These are phyloP conservation scores for Odontamblyopus lacepedii DNA, from an alignment of 2,797 vertebrate species.

Conservation along the genomic window DNA sequence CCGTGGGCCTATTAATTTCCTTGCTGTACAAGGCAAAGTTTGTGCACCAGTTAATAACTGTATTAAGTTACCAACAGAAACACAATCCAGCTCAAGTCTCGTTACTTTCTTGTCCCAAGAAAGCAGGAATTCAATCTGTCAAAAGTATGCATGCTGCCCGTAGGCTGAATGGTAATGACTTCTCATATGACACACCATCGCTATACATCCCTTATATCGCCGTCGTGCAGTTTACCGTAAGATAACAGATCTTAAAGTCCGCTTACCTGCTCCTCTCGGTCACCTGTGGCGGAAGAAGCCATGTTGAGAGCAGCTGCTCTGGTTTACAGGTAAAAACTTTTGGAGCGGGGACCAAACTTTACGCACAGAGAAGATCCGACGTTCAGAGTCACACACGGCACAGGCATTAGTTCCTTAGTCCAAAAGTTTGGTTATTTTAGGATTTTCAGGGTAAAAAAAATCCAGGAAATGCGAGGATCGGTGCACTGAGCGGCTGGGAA, in stretches of 20 bases:
- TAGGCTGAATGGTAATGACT: neutral
- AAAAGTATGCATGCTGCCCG: neutral
- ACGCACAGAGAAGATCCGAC: neutral
- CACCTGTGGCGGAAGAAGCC: conserved; percentile 71
- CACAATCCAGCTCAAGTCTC: neutral
- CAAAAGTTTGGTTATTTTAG: neutral
- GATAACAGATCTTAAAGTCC: conserved; percentile 10
- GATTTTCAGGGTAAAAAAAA: neutral
- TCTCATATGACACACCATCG: neutral
- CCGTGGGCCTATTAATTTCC: neutral
- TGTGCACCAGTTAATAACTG: neutral
- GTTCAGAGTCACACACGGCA: neutral
- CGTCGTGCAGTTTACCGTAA: neutral
- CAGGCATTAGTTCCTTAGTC: neutral
- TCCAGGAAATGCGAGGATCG: neutral
- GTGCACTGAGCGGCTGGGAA: conserved; percentile 5
- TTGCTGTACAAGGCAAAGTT: neutral
- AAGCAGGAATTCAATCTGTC: neutral
- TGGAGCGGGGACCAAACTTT: neutral
- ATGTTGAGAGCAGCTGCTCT: conserved; percentile 58
- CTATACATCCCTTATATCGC: neutral
- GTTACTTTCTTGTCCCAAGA: neutral
- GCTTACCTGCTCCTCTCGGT: conserved; percentile 61
- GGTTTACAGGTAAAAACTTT: conserved; percentile 42
- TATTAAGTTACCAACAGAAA: neutral